phyloP scores from a whole-genome alignment of 1,140 invertebrate species.

The Pteromalus puparum region DNA sequence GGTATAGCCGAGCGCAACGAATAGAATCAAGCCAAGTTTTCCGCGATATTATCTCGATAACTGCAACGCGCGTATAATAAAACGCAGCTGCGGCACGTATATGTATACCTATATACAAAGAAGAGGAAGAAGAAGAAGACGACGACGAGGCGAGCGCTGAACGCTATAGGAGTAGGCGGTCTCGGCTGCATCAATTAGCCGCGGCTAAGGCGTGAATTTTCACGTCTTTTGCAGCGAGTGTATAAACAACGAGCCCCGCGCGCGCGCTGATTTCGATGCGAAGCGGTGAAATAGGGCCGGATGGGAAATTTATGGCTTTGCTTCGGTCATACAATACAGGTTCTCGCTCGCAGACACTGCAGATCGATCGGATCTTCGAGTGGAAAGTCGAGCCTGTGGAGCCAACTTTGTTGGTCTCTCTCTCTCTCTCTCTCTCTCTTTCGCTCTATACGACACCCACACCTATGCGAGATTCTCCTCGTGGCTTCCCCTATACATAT shows the following conservation, averaged over 20 bases:
- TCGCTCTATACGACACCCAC: neutral
- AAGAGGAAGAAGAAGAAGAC: neutral
- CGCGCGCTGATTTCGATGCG: neutral
- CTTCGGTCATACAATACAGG: constrained; percentile 14
- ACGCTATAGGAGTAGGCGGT: constrained; percentile 6
- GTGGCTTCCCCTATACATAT: too few relatives aligned
- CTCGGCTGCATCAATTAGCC: constrained; percentile 15
- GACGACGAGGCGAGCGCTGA: neutral
- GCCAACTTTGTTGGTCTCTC: neutral
- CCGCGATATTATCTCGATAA: constrained; percentile 28
- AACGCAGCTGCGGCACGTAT: neutral
- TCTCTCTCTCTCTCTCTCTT: too few relatives aligned
- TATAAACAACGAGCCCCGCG: constrained; percentile 5
- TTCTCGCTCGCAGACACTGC: neutral
- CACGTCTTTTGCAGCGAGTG: neutral
- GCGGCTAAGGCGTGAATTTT: constrained; percentile 1
- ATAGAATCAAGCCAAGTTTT: constrained; percentile 1
- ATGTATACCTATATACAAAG: neutral
- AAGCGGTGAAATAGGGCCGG: neutral
- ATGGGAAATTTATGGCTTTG: constrained; percentile 16
- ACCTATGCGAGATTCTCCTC: neutral
- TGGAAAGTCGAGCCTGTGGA: constrained; percentile 16
- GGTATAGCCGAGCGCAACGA: too few relatives aligned
- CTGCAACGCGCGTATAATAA: constrained; percentile 18
- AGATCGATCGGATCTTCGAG: constrained; percentile 41